Conservation (phyloP, 2,888 invertebrate species). For the Leptodirus hochenwartii region DNA sequence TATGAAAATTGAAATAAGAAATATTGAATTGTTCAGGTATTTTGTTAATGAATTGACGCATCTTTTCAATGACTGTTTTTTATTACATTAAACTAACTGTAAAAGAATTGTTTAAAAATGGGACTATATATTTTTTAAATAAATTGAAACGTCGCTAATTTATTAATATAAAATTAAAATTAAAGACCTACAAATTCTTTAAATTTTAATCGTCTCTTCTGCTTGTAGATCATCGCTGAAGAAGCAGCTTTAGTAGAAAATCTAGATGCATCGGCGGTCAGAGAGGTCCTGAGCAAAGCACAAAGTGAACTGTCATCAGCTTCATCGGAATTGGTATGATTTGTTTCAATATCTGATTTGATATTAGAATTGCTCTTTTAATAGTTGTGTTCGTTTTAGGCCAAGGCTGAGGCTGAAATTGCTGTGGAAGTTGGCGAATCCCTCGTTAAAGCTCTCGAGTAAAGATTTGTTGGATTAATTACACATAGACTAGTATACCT, state of each 20-base stretch:
- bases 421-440: conserved; percentile 91
- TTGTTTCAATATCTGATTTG: conserved; percentile 5
- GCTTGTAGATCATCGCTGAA: conserved; percentile 76
- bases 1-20: too few species aligned
- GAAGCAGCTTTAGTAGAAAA: conserved; percentile 80
- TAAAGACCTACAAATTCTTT: neutral
- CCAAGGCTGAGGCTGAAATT: conserved; percentile 78
- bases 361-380: too few species aligned
- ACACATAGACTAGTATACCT: neutral
- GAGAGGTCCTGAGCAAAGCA: conserved; percentile 67
- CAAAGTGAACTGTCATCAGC: conserved; percentile 71
- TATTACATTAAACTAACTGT: conserved; percentile 5
- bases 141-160: neutral
- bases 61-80: conserved; percentile 1
- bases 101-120: neutral
- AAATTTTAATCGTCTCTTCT: too few species aligned
- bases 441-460: conserved; percentile 65
- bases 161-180: neutral
- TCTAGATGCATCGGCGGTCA: conserved; percentile 63
- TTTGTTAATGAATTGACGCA: too few species aligned
- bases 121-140: neutral
- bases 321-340: conserved; percentile 49
- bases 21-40: too few species aligned
- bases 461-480: conserved; percentile 18
- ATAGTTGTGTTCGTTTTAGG: conserved; percentile 29